Conservation (phyloP, 1,140 invertebrate genomes). For the Drosophila ficusphila region DNA sequence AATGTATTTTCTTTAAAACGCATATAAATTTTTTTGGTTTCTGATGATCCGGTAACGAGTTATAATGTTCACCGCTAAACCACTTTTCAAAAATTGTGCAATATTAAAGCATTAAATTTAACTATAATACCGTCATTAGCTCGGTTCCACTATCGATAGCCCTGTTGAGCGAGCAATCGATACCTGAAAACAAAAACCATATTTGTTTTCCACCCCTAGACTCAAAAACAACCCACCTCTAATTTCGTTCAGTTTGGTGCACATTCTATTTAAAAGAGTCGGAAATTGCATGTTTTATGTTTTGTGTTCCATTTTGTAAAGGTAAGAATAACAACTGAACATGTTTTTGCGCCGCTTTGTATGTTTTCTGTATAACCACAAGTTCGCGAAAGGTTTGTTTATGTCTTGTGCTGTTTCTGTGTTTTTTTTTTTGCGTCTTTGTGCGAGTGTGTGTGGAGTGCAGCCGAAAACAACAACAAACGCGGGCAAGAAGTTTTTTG, state of each 20-base stretch:
- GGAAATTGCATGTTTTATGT: background rate
- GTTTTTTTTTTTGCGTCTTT: constrained; percentile 1
- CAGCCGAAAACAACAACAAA: background rate
- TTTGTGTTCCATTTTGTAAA: background rate
- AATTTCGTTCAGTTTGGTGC: background rate
- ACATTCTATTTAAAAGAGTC: constrained; percentile 1
- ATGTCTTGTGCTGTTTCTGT: background rate
- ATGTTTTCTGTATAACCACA: too few species aligned
- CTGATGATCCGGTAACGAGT: too few species aligned
- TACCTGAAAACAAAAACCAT: background rate
- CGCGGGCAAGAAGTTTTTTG: background rate
- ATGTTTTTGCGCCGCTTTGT: too few species aligned
- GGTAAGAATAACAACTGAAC: background rate
- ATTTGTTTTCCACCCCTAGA: background rate
- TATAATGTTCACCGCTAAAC: too few species aligned
- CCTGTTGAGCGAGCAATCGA: too few species aligned
- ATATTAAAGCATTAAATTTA: too few species aligned
- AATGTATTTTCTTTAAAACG: too few species aligned
- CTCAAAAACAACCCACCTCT: background rate
- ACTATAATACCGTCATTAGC: too few species aligned
- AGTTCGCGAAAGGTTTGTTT: background rate
- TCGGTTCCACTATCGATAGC: too few species aligned
- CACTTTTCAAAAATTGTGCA: too few species aligned
- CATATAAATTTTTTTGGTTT: too few species aligned
- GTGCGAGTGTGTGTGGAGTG: background rate